Evolutionary conservation across 2,113 vertebrate genomes (phyloP), one percentile per base, ranked within the genome.

Genomic region (Sialia sialis): DNA sequence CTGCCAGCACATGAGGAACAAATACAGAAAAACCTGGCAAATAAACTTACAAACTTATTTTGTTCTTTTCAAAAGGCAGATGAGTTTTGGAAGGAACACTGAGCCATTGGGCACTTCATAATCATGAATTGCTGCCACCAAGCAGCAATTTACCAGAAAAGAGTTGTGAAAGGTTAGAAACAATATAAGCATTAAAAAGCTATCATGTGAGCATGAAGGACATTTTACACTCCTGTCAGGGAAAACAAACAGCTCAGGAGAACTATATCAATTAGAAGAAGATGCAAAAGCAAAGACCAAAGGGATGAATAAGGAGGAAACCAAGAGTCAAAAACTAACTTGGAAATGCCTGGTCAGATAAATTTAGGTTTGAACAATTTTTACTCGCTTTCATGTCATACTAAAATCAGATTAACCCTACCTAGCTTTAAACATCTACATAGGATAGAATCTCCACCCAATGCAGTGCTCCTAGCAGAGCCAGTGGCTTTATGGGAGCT

Each of bases 71-170:
- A 62, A 74, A 64, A 70, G 13, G 10, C 10, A 55, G 32, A 84
- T 2, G 10, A 82, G 54, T 7, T 72, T 60, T 22, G 15, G 29
- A 64, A 81, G 22, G 36, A 72, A 72, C 36, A 43, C 3, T 19
- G 29, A 87, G 70, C 41, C 77, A 36, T 4, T 1, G 1, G n/a
- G 54, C 10, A n/a, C 36, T 39, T 85, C 26, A 36, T 17, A 55
- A 36, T 12, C 0, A 0, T 13, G 3, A 84, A 74, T 0, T 18
- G 41, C 36, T 78, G 82, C 44, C 36, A 39, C 19, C 26, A 48
- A 80, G 63, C 11, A 92, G 36, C 7, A 74, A 32, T 3, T 13
- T 20, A 18, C 1, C 9, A 74, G 25, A 52, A 82, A 82, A 70
- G 25, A 38, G 4, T 34, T 43, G 11, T 36, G 15, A 87, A 92